These are phyloP conservation scores for Caenorhabditis wallacei DNA, from an alignment of 2,888 invertebrate species.

Conservation along the genomic window DNA sequence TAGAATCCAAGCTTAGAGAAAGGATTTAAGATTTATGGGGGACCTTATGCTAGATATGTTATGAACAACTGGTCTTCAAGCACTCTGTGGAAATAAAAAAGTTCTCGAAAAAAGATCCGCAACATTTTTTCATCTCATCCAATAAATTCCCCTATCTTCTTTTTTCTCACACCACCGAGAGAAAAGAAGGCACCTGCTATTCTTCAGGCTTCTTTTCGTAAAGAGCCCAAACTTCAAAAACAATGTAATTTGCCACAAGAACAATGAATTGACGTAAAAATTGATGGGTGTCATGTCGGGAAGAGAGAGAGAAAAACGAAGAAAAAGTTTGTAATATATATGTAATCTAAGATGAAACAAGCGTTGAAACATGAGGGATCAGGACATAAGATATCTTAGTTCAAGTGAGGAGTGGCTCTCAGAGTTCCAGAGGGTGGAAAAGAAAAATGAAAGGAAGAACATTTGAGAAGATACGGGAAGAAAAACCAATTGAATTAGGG, in stretches of 20 bases:
- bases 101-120: neutral
- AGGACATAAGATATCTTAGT: constrained; percentile 15
- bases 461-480: neutral
- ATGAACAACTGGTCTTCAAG: too few relatives aligned
- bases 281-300: constrained; percentile 32
- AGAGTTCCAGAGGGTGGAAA: constrained; percentile 11
- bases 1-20: neutral
- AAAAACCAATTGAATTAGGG: neutral
- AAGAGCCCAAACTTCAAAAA: constrained; percentile 1
- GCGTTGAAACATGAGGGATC: neutral
- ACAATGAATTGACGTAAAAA: constrained; percentile 56
- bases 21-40: neutral
- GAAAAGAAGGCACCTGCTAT: constrained; percentile 31
- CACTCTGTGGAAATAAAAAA: neutral
- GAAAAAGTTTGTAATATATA: constrained; percentile 29
- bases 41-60: neutral
- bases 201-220: neutral
- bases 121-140: neutral
- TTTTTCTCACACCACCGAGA: neutral
- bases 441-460: constrained; percentile 5
- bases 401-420: neutral
- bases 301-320: neutral
- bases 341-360: constrained; percentile 46
- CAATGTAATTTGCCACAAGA: constrained; percentile 64
- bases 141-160: neutral